phyloP scores from a whole-genome alignment of 2,797 vertebrate genomes.

The Pangasius djambal region DNA sequence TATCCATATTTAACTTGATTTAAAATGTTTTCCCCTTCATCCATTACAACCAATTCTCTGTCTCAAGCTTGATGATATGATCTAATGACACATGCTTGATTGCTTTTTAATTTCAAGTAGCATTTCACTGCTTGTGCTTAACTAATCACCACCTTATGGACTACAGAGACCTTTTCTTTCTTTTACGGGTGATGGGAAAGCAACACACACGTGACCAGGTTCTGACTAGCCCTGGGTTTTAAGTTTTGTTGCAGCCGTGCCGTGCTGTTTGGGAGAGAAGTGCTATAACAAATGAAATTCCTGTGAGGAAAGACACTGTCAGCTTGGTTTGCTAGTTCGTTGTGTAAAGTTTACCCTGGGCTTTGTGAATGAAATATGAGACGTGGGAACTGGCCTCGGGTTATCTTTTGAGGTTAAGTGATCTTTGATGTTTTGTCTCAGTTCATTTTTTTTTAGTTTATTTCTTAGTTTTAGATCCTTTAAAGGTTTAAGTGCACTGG shows the following conservation, averaged over 20 bases:
- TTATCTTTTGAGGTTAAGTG: conserved; percentile 36
- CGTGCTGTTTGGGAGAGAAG: not conserved
- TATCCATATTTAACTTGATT: not conserved
- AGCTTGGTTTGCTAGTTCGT: conserved; percentile 1
- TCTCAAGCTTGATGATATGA: conserved; percentile 4
- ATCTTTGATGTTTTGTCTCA: conserved; percentile 40
- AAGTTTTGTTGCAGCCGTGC: not conserved
- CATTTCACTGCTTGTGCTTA: not conserved
- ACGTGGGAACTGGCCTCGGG: conserved; percentile 4
- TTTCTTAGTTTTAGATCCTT: conserved; percentile 52
- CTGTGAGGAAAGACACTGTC: not conserved
- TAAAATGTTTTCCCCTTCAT: not conserved
- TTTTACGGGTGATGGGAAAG: not conserved
- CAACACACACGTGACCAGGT: not conserved
- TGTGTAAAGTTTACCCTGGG: conserved; percentile 20
- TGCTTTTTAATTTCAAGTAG: not conserved
- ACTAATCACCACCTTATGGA: not conserved
- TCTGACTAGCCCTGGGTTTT: not conserved
- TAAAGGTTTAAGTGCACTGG: conserved; percentile 31
- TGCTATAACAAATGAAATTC: not conserved
- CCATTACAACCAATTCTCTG: not conserved
- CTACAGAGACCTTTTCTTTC: not conserved
- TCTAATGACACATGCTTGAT: not conserved
- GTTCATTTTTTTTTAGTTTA: conserved; percentile 47
- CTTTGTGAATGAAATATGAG: conserved; percentile 42